Conservation (phyloP, 23 tunicate species). For the Corella eumyota region DNA sequence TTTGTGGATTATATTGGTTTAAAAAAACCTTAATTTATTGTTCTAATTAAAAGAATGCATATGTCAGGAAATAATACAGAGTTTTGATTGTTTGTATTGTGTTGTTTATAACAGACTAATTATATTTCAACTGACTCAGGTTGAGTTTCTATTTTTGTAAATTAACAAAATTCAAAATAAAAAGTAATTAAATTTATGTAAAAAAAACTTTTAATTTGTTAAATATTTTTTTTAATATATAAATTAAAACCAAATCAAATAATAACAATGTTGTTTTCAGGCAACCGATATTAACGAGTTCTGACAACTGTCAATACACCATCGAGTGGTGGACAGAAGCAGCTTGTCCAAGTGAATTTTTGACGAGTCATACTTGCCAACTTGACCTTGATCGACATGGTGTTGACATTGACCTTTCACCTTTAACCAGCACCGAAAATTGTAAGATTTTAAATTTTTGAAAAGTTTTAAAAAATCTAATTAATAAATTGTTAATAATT, state of each 20-base stretch:
- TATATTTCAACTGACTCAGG: too few species aligned
- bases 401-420: constrained; percentile 52
- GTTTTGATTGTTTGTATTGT: background rate
- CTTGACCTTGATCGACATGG: constrained; percentile 31
- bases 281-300: constrained; percentile 41
- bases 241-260: too few species aligned
- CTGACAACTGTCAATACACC: constrained; percentile 59
- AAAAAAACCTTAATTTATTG: too few species aligned
- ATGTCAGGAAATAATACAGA: too few species aligned
- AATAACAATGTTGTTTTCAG: constrained; percentile 20
- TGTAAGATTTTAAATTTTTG: constrained; percentile 4
- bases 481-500: background rate
- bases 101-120: background rate
- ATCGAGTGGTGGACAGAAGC: constrained; percentile 88
- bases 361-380: constrained; percentile 32
- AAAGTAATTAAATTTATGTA: background rate
- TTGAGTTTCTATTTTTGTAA: too few species aligned
- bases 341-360: constrained; percentile 40
- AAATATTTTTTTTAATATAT: too few species aligned
- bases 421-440: constrained; percentile 11
- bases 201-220: background rate
- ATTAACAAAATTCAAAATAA: too few species aligned
- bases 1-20: too few species aligned
- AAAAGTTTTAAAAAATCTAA: too few species aligned
- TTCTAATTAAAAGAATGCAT: too few species aligned